phyloP scores from a whole-genome alignment of 2,113 vertebrate genomes.

The Megaceryle maxima region DNA sequence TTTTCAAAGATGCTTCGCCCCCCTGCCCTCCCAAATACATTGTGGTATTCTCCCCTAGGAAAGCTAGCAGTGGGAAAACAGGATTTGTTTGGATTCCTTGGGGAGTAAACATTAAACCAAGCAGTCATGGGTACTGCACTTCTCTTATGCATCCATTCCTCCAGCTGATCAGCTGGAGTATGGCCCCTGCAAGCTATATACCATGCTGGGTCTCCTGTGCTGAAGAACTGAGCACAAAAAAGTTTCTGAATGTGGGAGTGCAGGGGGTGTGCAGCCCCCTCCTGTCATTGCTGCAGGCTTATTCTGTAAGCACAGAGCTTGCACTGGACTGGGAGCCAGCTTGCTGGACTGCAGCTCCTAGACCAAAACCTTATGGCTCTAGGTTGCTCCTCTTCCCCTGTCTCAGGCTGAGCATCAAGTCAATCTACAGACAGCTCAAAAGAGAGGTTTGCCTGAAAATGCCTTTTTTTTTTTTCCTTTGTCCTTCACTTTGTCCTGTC shows the following conservation, averaged over 20 bases:
- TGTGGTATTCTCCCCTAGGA: not conserved
- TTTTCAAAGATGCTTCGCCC: not conserved
- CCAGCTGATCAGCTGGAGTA: not conserved
- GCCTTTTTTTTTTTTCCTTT: not conserved
- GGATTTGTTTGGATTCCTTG: constrained; percentile 15
- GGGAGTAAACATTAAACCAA: not conserved
- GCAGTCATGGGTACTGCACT: not conserved
- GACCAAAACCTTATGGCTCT: not conserved
- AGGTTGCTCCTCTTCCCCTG: not conserved
- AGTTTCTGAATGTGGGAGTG: not conserved
- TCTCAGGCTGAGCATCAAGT: not conserved
- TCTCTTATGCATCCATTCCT: not conserved
- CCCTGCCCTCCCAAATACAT: not conserved
- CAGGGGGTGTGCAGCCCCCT: not conserved
- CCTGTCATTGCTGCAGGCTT: not conserved
- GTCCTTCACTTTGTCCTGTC: too few species aligned
- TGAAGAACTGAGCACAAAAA: not conserved
- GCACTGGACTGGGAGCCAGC: not conserved
- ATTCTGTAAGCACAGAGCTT: not conserved
- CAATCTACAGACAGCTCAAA: not conserved
- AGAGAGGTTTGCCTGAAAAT: not conserved
- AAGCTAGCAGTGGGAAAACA: not conserved
- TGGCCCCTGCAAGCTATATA: not conserved
- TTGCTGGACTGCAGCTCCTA: not conserved
- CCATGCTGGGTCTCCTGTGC: not conserved